phyloP scores from a whole-genome alignment of 2,888 invertebrate genomes.

The Lydus trimaculatus region DNA sequence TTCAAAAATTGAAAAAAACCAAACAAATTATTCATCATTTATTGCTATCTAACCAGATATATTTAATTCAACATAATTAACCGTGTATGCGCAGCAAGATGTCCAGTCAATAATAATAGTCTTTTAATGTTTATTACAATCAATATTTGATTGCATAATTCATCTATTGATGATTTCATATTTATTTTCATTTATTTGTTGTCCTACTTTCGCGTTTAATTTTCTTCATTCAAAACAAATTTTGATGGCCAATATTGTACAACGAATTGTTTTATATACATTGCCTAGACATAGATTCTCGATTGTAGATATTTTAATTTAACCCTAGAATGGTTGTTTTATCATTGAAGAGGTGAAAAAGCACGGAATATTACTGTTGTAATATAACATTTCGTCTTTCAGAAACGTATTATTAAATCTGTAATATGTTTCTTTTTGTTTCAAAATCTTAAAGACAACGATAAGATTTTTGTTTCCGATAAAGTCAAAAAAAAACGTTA shows the following conservation, averaged over 20 bases:
- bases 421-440: neutral
- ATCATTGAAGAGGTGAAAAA: neutral
- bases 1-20: neutral
- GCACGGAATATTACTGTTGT: slow-evolving; percentile 15
- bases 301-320: slow-evolving; percentile 25
- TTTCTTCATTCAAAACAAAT: neutral
- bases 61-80: neutral
- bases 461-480: neutral
- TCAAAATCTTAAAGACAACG: neutral
- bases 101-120: slow-evolving; percentile 3
- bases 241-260: slow-evolving; percentile 45
- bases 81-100: neutral
- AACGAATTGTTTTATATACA: slow-evolving; percentile 45
- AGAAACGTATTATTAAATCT: slow-evolving; percentile 22
- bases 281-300: slow-evolving; percentile 16
- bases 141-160: neutral
- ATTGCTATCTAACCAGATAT: neutral
- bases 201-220: neutral
- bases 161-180: neutral
- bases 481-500: neutral
- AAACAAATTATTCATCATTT: neutral
- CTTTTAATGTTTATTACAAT: neutral
- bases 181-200: neutral
- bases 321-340: slow-evolving; percentile 16
- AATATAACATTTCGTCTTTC: slow-evolving; percentile 16